Evolutionary conservation across 2,888 invertebrate species (phyloP).

Genomic region (Acanthosepion esculentum): DNA sequence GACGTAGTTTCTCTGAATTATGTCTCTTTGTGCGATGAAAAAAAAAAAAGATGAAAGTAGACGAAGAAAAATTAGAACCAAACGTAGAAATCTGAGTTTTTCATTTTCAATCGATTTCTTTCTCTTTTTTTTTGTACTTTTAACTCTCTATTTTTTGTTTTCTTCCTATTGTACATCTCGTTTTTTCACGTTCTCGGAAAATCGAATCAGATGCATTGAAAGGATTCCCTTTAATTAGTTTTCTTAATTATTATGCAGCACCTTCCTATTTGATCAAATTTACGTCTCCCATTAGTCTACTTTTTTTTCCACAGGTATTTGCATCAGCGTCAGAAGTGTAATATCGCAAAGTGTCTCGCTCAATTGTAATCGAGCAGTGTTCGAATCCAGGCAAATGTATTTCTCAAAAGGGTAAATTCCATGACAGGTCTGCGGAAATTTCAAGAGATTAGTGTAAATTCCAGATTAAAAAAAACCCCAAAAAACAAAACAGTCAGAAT

Average conservation of each 20-base stretch:
- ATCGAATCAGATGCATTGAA: conserved; percentile 33
- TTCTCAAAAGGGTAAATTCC: too few relatives aligned
- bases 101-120: background rate
- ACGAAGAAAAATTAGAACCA: too few relatives aligned
- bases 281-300: background rate
- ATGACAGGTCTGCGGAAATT: too few relatives aligned
- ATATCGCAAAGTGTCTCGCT: background rate
- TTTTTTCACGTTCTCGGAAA: background rate
- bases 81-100: background rate
- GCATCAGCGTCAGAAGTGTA: background rate
- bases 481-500: too few relatives aligned
- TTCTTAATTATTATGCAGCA: background rate
- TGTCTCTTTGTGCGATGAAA: background rate
- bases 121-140: background rate
- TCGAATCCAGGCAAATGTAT: background rate
- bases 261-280: background rate
- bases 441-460: too few relatives aligned
- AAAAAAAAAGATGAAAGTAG: background rate
- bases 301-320: background rate
- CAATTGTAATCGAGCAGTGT: too few relatives aligned
- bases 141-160: background rate
- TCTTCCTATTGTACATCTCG: background rate
- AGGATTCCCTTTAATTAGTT: background rate
- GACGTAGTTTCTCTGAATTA: background rate
- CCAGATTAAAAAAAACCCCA: too few relatives aligned